Evolutionary conservation across 2,797 vertebrate species (phyloP).

Genomic region (Peromyscus aztecus): DNA sequence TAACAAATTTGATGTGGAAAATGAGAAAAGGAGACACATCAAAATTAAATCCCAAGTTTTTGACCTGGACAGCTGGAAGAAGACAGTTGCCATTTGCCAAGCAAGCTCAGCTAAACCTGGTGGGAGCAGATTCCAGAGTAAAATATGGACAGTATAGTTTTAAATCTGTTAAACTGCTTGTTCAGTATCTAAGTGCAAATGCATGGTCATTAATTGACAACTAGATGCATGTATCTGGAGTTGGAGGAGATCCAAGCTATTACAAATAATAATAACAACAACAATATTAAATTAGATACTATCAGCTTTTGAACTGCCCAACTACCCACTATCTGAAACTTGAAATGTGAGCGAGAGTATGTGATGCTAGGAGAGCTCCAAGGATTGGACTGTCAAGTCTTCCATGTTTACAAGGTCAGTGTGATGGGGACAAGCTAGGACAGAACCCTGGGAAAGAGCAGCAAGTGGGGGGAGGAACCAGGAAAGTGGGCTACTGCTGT

Average conservation of each 20-base stretch:
- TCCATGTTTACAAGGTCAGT: not conserved
- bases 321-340: not conserved
- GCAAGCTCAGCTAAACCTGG: not conserved
- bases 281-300: not conserved
- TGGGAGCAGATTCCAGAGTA: not conserved
- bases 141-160: not conserved
- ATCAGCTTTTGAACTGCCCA: not conserved
- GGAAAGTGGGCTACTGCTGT: not conserved
- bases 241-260: not conserved
- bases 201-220: not conserved
- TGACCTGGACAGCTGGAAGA: not conserved
- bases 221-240: not conserved
- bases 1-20: not conserved
- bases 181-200: not conserved
- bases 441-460: not conserved
- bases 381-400: not conserved
- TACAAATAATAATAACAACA: not conserved
- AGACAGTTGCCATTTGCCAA: not conserved
- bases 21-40: not conserved
- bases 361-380: not conserved
- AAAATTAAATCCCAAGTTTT: not conserved
- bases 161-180: not conserved
- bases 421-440: not conserved
- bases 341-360: not conserved
- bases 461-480: not conserved